These are phyloP conservation scores for Hypomecis atomaria DNA, from an alignment of 2,888 invertebrate species.

Conservation along the genomic window DNA sequence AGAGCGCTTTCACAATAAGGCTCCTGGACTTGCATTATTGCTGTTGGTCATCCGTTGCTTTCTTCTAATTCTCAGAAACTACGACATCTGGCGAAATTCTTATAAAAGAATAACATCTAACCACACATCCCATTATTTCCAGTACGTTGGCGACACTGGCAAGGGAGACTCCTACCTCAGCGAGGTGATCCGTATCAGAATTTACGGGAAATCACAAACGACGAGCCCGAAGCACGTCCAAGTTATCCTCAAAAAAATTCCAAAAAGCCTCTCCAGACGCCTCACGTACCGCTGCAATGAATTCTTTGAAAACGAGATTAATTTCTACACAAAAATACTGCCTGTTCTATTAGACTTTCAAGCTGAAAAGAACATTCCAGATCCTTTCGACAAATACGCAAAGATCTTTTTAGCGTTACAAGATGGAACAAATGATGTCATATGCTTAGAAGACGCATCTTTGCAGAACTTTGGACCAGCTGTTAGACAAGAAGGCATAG, in stretches of 20 bases:
- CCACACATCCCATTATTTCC: slow-evolving; percentile 32
- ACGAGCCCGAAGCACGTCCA: slow-evolving; percentile 67
- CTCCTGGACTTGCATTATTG: too few relatives aligned
- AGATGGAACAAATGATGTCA: slow-evolving; percentile 83
- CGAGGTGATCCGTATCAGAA: slow-evolving; percentile 84
- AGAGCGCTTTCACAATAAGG: too few relatives aligned
- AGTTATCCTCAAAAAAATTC: slow-evolving; percentile 87
- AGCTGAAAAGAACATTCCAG: slow-evolving; percentile 60
- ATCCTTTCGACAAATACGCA: slow-evolving; percentile 81
- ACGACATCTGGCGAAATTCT: too few relatives aligned
- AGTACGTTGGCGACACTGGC: slow-evolving; percentile 75
- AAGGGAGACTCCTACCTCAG: slow-evolving; percentile 90
- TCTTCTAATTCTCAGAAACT: neutral
- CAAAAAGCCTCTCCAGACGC: slow-evolving; percentile 85
- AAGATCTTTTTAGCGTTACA: slow-evolving; percentile 73
- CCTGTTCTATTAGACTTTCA: slow-evolving; percentile 77
- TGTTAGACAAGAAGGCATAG: slow-evolving; percentile 78
- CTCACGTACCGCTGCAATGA: slow-evolving; percentile 87
- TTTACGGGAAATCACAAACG: slow-evolving; percentile 73
- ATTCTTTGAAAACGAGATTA: slow-evolving; percentile 89
- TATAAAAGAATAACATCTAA: neutral
- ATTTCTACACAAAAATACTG: slow-evolving; percentile 85
- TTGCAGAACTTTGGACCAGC: slow-evolving; percentile 73
- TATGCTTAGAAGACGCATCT: slow-evolving; percentile 83
- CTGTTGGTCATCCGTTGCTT: neutral